phyloP scores from a whole-genome alignment of 2,797 vertebrate species.

The Todus mexicanus region DNA sequence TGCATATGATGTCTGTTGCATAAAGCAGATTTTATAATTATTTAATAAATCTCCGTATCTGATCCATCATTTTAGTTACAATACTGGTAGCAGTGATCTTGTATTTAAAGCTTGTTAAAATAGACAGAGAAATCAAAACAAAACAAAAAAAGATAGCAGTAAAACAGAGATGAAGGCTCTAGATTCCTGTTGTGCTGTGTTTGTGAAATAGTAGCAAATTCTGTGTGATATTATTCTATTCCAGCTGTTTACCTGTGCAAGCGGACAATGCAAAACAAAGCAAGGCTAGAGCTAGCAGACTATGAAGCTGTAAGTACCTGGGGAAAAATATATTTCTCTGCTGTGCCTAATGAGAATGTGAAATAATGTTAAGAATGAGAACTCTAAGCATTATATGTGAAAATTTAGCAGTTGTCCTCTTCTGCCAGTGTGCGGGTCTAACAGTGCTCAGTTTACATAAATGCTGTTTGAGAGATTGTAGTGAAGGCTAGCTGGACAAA shows the following conservation, averaged over 20 bases:
- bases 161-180: background rate
- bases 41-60: conserved; percentile 18
- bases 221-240: conserved; percentile 43
- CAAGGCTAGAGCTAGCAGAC: conserved; percentile 94
- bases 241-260: conserved; percentile 99
- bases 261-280: conserved; percentile 99
- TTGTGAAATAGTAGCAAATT: conserved; percentile 22
- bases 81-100: background rate
- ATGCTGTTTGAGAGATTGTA: background rate
- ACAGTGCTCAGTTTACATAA: background rate
- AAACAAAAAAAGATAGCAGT: background rate
- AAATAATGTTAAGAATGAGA: background rate
- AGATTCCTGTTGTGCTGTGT: background rate
- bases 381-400: background rate
- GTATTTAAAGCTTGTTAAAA: background rate
- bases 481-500: background rate
- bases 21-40: conserved; percentile 7
- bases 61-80: background rate
- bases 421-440: background rate
- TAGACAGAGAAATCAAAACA: background rate
- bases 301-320: conserved; percentile 92
- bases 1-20: background rate
- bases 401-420: background rate
- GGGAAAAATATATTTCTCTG: background rate
- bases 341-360: background rate